phyloP scores from a whole-genome alignment of 2,888 invertebrate species.

The Nemapogon koenigi region DNA sequence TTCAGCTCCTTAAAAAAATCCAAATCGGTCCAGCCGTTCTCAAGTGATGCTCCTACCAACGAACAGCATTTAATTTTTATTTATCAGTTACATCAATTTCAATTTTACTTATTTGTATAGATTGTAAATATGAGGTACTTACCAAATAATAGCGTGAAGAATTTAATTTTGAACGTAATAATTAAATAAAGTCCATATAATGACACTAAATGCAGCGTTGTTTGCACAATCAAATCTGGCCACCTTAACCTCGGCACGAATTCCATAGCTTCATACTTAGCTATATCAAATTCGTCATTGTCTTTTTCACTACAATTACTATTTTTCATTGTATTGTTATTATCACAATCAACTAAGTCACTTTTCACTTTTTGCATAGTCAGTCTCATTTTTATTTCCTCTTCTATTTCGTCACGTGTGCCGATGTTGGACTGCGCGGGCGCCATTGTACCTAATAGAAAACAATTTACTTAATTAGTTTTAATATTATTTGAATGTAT shows the following conservation, averaged over 20 bases:
- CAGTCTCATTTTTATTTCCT: conserved; percentile 31
- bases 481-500: no score
- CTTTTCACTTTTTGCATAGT: background rate
- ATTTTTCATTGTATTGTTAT: conserved; percentile 26
- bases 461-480: no score
- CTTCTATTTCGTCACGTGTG: conserved; percentile 25
- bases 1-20: no score
- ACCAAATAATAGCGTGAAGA: conserved; percentile 76
- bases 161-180: conserved; percentile 56
- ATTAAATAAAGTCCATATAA: conserved; percentile 75
- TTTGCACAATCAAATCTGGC: conserved; percentile 75
- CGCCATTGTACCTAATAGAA: conserved; percentile 27
- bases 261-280: conserved; percentile 43
- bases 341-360: conserved; percentile 25
- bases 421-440: conserved; percentile 37
- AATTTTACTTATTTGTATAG: no score
- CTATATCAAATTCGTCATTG: conserved; percentile 36
- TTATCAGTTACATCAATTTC: no score
- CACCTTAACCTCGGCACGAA: conserved; percentile 72
- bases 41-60: no score
- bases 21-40: no score
- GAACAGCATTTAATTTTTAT: no score
- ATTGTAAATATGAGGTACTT: no score
- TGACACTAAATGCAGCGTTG: conserved; percentile 72
- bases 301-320: conserved; percentile 18